Percentiles rank a stretch among this genome's conserved stretches.
Evolutionary conservation across 2,113 vertebrate genomes (phyloP).

Genomic region (Notarius lentiginosus): DNA sequence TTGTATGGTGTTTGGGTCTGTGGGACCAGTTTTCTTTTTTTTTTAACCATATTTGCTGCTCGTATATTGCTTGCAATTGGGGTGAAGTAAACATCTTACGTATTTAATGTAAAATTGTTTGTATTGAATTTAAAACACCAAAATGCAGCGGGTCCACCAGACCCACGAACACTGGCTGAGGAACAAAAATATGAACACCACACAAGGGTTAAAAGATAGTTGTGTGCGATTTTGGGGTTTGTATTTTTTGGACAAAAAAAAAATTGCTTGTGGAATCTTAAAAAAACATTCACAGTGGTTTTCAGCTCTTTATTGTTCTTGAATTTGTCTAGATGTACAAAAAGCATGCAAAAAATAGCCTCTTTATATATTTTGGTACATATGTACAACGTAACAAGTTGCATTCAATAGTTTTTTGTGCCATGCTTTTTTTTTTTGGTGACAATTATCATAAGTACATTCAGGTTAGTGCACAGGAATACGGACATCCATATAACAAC

Average conservation of each 20-base stretch:
- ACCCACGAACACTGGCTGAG: too few species aligned
- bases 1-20: too few species aligned
- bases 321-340: conserved; percentile 72
- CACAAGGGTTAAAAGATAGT: too few species aligned
- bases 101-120: too few species aligned
- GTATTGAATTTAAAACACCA: too few species aligned
- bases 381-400: conserved; percentile 74
- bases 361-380: conserved; percentile 74
- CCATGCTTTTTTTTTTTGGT: conserved; percentile 61
- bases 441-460: conserved; percentile 58
- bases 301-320: conserved; percentile 62
- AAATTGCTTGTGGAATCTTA: neutral
- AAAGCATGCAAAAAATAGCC: conserved; percentile 82
- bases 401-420: conserved; percentile 61
- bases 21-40: too few species aligned
- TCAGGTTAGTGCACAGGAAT: conserved; percentile 61
- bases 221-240: neutral
- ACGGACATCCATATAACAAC: conserved; percentile 48
- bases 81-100: too few species aligned
- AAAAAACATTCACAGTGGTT: conserved; percentile 3
- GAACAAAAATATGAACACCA: too few species aligned
- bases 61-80: too few species aligned
- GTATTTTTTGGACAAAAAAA: neutral
- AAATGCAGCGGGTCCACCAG: too few species aligned
- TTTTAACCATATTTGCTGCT: too few species aligned